phyloP scores from a whole-genome alignment of 2,888 invertebrate species.

The Archaeoteleia sp. region DNA sequence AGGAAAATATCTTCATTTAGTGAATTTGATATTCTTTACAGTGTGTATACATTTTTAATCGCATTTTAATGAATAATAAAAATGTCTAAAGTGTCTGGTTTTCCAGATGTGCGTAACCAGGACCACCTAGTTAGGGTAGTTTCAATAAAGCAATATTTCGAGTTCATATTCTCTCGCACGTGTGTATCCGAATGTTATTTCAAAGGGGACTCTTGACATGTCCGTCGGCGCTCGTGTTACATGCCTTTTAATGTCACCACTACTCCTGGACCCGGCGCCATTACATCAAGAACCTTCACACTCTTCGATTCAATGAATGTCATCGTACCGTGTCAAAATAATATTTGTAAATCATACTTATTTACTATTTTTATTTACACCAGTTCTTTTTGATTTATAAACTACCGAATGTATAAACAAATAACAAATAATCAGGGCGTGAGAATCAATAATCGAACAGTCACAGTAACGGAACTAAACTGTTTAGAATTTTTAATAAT shows the following conservation, averaged over 20 bases:
- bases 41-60: constrained; percentile 28
- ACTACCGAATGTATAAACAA: no score
- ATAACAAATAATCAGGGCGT: no score
- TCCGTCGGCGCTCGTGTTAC: constrained; percentile 45
- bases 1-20: no score
- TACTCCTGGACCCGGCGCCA: constrained; percentile 21
- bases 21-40: constrained; percentile 4
- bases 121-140: constrained; percentile 49
- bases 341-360: no score
- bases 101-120: constrained; percentile 46
- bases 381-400: no score
- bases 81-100: constrained; percentile 48
- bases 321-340: constrained; percentile 30
- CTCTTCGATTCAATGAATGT: constrained; percentile 39
- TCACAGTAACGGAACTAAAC: no score
- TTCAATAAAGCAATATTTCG: constrained; percentile 47
- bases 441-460: no score
- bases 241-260: constrained; percentile 47
- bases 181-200: constrained; percentile 44
- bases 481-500: no score
- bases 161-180: constrained; percentile 48
- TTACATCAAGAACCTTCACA: constrained; percentile 25
- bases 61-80: constrained; percentile 42
- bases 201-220: constrained; percentile 47
- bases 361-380: no score